Conservation (phyloP, 2,113 vertebrate genomes). For the Hypocryptadius cinnamomeus region DNA sequence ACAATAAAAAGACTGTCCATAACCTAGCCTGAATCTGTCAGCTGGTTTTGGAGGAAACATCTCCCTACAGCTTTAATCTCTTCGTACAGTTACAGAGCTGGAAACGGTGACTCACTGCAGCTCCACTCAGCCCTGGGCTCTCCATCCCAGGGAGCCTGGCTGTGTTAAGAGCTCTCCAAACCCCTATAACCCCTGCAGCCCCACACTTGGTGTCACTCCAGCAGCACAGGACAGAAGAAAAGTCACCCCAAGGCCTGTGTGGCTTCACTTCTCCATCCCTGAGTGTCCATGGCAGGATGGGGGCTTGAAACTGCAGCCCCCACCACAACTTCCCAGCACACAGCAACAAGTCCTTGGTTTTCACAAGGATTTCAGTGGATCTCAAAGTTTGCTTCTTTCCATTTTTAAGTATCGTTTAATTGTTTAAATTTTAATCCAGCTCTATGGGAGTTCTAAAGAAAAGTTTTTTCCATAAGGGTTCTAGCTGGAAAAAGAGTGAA, state of each 20-base stretch:
- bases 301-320: neutral
- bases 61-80: constrained; percentile 14
- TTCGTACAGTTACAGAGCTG: neutral
- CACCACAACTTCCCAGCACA: neutral
- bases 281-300: neutral
- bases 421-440: neutral
- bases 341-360: neutral
- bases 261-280: neutral
- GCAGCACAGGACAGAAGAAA: neutral
- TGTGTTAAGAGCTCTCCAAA: neutral
- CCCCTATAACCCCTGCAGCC: neutral
- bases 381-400: neutral
- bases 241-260: neutral
- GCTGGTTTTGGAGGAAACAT: constrained; percentile 59
- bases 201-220: neutral
- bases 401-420: neutral
- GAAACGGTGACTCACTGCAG: constrained; percentile 31
- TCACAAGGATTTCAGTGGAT: neutral
- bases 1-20: neutral
- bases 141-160: neutral
- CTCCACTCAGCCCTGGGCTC: neutral
- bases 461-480: neutral
- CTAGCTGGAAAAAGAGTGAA: neutral
- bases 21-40: constrained; percentile 63
- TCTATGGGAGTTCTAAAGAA: neutral